phyloP scores from a whole-genome alignment of 2,888 invertebrate species.

The Gortyna flavago region DNA sequence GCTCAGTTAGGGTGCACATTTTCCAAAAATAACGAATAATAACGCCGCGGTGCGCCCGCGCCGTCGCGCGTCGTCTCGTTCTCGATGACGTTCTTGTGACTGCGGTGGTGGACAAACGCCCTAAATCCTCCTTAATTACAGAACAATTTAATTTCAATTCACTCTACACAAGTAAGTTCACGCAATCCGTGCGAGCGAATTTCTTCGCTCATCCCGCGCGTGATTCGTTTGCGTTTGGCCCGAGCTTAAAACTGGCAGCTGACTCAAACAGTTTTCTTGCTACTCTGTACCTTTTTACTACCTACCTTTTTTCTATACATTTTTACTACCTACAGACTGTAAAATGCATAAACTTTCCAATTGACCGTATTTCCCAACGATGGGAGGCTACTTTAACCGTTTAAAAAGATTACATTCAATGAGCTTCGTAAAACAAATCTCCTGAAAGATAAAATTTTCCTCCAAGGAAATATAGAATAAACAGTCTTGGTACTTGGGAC shows the following conservation, averaged over 20 bases:
- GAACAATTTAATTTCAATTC: neutral
- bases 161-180: neutral
- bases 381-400: neutral
- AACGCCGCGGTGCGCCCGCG: no score
- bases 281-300: neutral
- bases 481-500: constrained; percentile 43
- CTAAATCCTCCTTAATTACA: neutral
- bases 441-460: constrained; percentile 42
- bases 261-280: neutral
- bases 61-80: no score
- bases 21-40: no score
- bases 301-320: no score
- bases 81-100: no score
- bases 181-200: neutral
- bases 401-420: constrained; percentile 42
- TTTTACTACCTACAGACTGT: neutral
- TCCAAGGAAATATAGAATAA: constrained; percentile 49
- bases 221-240: no score
- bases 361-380: constrained; percentile 11
- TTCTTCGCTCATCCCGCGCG: neutral
- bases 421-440: constrained; percentile 51
- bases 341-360: neutral
- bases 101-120: no score
- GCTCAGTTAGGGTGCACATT: neutral
- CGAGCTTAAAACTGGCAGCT: neutral